Evolutionary conservation across 2,888 invertebrate genomes (phyloP).

Genomic region (Synergus umbraculus): DNA sequence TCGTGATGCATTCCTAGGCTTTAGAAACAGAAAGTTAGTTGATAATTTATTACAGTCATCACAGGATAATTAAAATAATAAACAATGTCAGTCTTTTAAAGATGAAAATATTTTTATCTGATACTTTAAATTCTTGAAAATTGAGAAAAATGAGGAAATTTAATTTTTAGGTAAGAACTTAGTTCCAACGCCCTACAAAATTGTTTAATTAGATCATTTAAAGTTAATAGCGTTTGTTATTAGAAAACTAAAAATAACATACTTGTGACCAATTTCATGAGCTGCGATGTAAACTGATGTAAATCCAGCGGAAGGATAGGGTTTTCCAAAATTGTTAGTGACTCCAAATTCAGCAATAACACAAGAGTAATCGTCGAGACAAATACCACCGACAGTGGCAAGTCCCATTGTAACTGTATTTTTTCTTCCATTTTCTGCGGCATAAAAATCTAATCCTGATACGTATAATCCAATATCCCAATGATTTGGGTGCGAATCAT

Average conservation of each 20-base stretch:
- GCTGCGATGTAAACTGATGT: slow-evolving; percentile 90
- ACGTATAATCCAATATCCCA: slow-evolving; percentile 90
- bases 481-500: slow-evolving; percentile 84
- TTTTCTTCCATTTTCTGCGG: slow-evolving; percentile 82
- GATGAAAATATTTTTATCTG: no score
- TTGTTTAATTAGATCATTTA: background rate
- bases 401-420: slow-evolving; percentile 89
- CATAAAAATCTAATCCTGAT: slow-evolving; percentile 88
- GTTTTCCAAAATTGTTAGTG: slow-evolving; percentile 85
- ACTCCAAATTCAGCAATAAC: slow-evolving; percentile 89
- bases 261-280: slow-evolving; percentile 92
- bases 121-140: no score
- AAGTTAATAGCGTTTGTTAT: background rate
- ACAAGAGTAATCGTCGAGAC: slow-evolving; percentile 85
- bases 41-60: no score
- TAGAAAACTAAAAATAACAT: slow-evolving; percentile 65
- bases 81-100: no score
- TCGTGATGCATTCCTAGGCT: slow-evolving; percentile 91
- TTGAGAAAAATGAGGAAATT: no score
- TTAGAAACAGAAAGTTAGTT: slow-evolving; percentile 53
- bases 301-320: slow-evolving; percentile 91
- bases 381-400: slow-evolving; percentile 89
- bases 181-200: no score
- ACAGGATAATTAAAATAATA: no score
- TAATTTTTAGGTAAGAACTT: no score